Evolutionary conservation across 2,888 invertebrate species (phyloP).

Genomic region (Sabellastarte sp.): DNA sequence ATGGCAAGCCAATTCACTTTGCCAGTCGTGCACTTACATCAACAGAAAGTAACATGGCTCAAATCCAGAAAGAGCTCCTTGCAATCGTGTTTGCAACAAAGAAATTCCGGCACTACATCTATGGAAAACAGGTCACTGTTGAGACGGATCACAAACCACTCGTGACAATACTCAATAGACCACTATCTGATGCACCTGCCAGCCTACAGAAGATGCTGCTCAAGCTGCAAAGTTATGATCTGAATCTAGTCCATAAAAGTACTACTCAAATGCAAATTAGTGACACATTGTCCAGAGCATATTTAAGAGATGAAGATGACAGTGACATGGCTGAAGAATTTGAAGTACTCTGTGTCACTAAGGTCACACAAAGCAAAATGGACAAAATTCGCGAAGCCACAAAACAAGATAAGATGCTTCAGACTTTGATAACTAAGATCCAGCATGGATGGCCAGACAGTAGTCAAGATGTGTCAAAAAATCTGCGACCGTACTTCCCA

Average conservation of each 20-base stretch:
- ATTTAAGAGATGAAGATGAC: not conserved
- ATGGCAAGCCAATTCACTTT: conserved; percentile 24
- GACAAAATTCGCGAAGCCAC: not conserved
- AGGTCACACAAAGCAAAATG: not conserved
- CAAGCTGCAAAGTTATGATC: conserved; percentile 27
- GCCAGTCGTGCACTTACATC: conserved; percentile 15
- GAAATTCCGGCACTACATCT: conserved; percentile 22
- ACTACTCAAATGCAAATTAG: conserved; percentile 26
- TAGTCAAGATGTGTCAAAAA: conserved; percentile 8
- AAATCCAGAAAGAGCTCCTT: conserved; percentile 31
- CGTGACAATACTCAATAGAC: conserved; percentile 25
- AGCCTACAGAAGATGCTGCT: conserved; percentile 35
- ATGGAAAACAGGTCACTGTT: conserved; percentile 6
- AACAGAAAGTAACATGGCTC: conserved; percentile 23
- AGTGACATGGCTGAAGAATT: not conserved
- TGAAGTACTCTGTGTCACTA: conserved; percentile 1
- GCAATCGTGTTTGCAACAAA: conserved; percentile 20
- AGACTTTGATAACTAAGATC: not conserved
- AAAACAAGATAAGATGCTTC: not conserved
- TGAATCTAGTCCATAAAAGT: conserved; percentile 17
- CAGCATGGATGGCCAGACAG: conserved; percentile 24
- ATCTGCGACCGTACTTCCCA: conserved; percentile 21
- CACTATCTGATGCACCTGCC: conserved; percentile 19
- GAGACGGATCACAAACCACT: conserved; percentile 17
- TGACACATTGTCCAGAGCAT: conserved; percentile 25